A percentile compares a stretch with the other conserved stretches of the same genome.
Conservation (phyloP, 2,888 invertebrate species). For the Lasioglossum marginatum region DNA sequence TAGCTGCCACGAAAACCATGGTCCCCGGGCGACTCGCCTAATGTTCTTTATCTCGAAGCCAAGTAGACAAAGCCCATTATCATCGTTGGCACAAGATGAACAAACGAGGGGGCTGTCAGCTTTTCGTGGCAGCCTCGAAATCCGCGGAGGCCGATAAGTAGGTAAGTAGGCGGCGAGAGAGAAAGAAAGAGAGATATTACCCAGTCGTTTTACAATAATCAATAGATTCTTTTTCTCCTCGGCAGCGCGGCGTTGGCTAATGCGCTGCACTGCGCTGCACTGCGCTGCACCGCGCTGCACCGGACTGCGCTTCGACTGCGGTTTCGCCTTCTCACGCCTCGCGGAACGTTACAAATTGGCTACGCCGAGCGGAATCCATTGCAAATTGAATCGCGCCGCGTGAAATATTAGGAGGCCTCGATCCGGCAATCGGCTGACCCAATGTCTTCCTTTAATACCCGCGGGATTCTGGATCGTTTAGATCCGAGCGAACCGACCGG, state of each 20-base stretch:
- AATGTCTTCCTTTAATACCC: constrained; percentile 41
- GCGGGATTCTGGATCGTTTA: constrained; percentile 15
- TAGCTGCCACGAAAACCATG: constrained; percentile 25
- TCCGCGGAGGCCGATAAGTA: constrained; percentile 48
- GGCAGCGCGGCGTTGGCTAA: constrained; percentile 7
- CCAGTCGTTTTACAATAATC: constrained; percentile 60
- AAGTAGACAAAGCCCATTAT: constrained; percentile 46
- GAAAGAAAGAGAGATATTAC: constrained; percentile 48
- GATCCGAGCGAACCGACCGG: neutral
- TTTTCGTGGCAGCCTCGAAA: constrained; percentile 37
- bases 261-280: constrained; percentile 11
- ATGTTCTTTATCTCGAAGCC: neutral
- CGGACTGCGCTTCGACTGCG: constrained; percentile 33
- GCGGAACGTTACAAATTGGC: constrained; percentile 48
- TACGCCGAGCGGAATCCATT: constrained; percentile 11
- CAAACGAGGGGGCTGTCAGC: neutral
- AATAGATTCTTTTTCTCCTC: constrained; percentile 35
- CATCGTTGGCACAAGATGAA: constrained; percentile 6
- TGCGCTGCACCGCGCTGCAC: too few species aligned
- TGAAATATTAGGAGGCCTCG: constrained; percentile 19
- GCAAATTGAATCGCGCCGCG: constrained; percentile 24
- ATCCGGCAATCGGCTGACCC: constrained; percentile 29
- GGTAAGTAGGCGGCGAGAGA: constrained; percentile 64
- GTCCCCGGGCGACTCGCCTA: neutral
- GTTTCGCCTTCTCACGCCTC: constrained; percentile 63